phyloP scores from a whole-genome alignment of 1,140 invertebrate species.

The Lepidurus packardi region DNA sequence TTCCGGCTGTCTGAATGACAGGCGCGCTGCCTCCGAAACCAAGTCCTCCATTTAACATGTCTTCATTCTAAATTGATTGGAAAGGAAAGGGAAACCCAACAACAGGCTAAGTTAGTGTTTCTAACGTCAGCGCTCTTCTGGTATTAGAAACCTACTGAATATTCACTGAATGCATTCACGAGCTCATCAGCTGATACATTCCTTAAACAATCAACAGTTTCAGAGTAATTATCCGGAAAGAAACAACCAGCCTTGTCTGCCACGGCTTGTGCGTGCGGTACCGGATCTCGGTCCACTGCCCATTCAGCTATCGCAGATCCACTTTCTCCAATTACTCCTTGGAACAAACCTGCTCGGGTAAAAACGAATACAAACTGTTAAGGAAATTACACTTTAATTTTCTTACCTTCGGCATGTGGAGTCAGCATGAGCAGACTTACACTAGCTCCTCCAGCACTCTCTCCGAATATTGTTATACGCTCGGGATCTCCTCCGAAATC shows the following conservation, averaged over 20 bases:
- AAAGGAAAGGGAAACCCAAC: slow-evolving; percentile 6
- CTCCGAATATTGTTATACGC: slow-evolving; percentile 55
- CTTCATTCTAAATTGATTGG: slow-evolving; percentile 30
- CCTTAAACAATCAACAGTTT: slow-evolving; percentile 34
- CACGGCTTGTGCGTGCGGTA: slow-evolving; percentile 41
- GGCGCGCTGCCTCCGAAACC: slow-evolving; percentile 33
- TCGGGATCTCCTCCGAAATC: slow-evolving; percentile 52
- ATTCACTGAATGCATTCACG: neutral
- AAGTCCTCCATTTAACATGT: slow-evolving; percentile 29
- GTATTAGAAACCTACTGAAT: neutral
- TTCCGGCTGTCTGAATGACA: slow-evolving; percentile 35
- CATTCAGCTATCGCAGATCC: slow-evolving; percentile 43
- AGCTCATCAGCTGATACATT: slow-evolving; percentile 2
- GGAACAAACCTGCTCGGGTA: slow-evolving; percentile 37
- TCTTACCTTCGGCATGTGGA: slow-evolving; percentile 11
- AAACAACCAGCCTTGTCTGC: slow-evolving; percentile 42
- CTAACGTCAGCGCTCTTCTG: neutral
- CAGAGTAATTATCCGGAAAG: slow-evolving; percentile 27
- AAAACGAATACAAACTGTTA: neutral
- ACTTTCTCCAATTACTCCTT: slow-evolving; percentile 41
- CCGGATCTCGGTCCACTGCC: slow-evolving; percentile 43
- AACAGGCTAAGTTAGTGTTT: neutral
- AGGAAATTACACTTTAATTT: neutral
- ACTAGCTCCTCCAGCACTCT: slow-evolving; percentile 54
- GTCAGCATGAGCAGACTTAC: slow-evolving; percentile 39